Evolutionary conservation across 2,888 invertebrate genomes (phyloP).

Genomic region (Ectemnius continuus): DNA sequence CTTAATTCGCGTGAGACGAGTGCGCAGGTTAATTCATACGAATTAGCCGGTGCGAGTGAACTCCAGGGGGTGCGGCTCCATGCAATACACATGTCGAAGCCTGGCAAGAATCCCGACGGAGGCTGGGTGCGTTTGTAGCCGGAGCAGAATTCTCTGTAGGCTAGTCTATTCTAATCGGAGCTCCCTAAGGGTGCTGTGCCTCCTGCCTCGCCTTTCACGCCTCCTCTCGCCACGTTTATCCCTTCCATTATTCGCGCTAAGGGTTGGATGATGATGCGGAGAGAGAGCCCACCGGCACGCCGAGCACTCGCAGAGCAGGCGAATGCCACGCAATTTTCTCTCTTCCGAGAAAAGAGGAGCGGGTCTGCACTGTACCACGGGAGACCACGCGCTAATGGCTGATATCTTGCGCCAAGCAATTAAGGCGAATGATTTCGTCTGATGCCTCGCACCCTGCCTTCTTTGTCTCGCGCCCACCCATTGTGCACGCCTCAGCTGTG

Average conservation of each 20-base stretch:
- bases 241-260: conserved; percentile 41
- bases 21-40: too few relatives aligned
- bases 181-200: conserved; percentile 20
- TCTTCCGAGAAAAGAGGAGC: conserved; percentile 11
- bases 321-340: conserved; percentile 14
- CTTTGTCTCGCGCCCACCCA: neutral
- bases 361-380: too few relatives aligned
- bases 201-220: conserved; percentile 24
- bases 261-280: conserved; percentile 40
- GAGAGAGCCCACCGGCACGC: conserved; percentile 22
- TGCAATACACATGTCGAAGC: too few relatives aligned
- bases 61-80: too few relatives aligned
- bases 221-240: conserved; percentile 27
- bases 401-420: conserved; percentile 42
- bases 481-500: too few relatives aligned
- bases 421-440: conserved; percentile 43
- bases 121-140: neutral
- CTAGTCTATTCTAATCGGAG: conserved; percentile 23
- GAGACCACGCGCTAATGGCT: conserved; percentile 32
- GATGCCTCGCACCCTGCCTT: conserved; percentile 33
- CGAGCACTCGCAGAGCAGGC: conserved; percentile 27
- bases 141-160: neutral
- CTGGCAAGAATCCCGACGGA: neutral
- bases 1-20: too few relatives aligned
- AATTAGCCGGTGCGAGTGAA: too few relatives aligned